A percentile compares a stretch with the other conserved stretches of the same genome.
Conservation (phyloP, 1,140 invertebrate species). For the Spodoptera litura region DNA sequence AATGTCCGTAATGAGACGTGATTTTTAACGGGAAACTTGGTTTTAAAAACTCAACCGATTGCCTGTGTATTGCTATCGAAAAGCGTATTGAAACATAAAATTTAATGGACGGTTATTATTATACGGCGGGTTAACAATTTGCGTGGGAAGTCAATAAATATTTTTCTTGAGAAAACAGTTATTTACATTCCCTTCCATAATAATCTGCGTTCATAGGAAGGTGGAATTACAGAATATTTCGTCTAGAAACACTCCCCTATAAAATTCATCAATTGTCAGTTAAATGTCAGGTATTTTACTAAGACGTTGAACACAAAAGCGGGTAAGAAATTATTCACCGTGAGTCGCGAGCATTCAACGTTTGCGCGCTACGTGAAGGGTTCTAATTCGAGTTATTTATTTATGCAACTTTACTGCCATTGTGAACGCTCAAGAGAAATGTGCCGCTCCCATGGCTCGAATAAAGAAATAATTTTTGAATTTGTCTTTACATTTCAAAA, state of each 20-base stretch:
- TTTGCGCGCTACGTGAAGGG: constrained; percentile 59
- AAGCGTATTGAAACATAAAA: background rate
- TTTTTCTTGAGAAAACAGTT: constrained; percentile 5
- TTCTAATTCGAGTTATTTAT: constrained; percentile 75
- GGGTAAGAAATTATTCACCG: constrained; percentile 50
- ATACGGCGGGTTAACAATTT: background rate
- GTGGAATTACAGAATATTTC: background rate
- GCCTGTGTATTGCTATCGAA: constrained; percentile 6
- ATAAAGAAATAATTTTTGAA: constrained; percentile 57
- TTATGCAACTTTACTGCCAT: constrained; percentile 70
- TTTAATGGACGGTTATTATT: constrained; percentile 15
- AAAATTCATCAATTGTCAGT: constrained; percentile 48
- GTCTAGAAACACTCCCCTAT: constrained; percentile 22
- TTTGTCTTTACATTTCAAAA: constrained; percentile 63
- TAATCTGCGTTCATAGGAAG: background rate
- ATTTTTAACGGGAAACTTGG: no score
- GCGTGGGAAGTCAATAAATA: constrained; percentile 16
- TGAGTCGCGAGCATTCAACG: constrained; percentile 51
- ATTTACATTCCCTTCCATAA: background rate
- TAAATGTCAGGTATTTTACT: constrained; percentile 47
- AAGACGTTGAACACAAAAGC: constrained; percentile 52
- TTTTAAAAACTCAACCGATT: background rate
- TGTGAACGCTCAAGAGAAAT: constrained; percentile 73
- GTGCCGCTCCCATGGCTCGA: constrained; percentile 45
- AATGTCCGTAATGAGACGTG: background rate